Evolutionary conservation across 53 echinoderm and acorn worm species (phyloP), one percentile per base, ranked within the genome.

Genomic region (Henricia sp.): DNA sequence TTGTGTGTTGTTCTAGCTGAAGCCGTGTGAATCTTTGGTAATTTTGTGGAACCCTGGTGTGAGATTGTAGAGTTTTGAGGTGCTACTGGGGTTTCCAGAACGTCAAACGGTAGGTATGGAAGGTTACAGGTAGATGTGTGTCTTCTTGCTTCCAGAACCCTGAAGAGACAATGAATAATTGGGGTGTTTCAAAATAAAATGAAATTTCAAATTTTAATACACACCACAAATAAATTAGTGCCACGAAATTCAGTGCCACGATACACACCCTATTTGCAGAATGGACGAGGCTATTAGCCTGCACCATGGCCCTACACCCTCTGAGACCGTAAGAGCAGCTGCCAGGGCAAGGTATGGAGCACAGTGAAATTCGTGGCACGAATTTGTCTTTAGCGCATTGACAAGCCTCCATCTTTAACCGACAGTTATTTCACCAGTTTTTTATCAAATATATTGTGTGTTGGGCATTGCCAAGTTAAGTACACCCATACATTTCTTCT

Each of bases 91-190:
- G 20, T 69, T 20, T 57, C 54, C 2, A 59, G 70, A 13, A 29
- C 40, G 28, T 38, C 29, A 13, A 72, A 48, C 62, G 71, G 64
- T 2, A 85, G 86, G 38, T 65, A 74, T 2, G 86, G 86, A 6
- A 85, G 66, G n/a, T n/a, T n/a, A n/a, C n/a, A n/a, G n/a, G 52
- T 74, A 74, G 56, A 70, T 58, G 65, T 72, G 86, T 20, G 65
- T 44, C 12, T 3, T 63, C 52, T 64, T 73, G 25, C 43, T 51
- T 11, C 44, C 60, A 9, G 60, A 20, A 40, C 44, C 30, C 77
- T 42, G 12, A 2, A n/a, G n/a, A n/a, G n/a, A n/a, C n/a, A n/a
- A n/a, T n/a, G n/a, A n/a, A n/a, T n/a, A n/a, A n/a, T n/a, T n/a
- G n/a, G n/a, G n/a, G n/a, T n/a, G n/a, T n/a, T n/a, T n/a, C n/a